Evolutionary conservation across 2,113 vertebrate genomes (phyloP).

Genomic region (Melospiza georgiana): DNA sequence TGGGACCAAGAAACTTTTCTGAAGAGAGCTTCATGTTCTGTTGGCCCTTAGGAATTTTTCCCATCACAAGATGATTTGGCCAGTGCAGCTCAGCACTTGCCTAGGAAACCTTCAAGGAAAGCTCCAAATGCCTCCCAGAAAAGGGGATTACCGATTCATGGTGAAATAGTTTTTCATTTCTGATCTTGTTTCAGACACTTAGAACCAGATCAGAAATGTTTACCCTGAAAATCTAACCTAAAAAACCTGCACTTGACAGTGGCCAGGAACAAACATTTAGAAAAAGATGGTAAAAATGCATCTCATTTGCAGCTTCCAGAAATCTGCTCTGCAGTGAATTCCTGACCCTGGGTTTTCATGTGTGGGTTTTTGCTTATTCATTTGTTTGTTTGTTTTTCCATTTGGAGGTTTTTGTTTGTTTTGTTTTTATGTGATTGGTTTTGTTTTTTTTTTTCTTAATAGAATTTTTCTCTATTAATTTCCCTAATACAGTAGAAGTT

Average conservation of each 20-base stretch:
- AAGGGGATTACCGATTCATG: background rate
- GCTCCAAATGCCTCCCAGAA: background rate
- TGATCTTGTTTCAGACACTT: background rate
- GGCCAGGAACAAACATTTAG: background rate
- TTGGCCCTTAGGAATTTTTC: background rate
- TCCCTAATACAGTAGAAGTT: background rate
- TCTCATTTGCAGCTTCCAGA: background rate
- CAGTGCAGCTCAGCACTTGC: fast-evolving
- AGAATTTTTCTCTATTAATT: background rate
- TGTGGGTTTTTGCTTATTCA: background rate
- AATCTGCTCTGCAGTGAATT: background rate
- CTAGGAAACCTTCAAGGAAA: background rate
- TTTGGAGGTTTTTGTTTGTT: background rate
- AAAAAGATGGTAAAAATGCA: background rate
- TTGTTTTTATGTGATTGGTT: too few relatives aligned
- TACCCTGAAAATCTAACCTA: background rate
- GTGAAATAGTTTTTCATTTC: background rate
- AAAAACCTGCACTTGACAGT: background rate
- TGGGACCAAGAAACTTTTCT: background rate
- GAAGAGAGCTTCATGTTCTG: background rate
- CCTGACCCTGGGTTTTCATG: background rate
- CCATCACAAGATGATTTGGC: background rate
- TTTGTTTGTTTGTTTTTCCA: background rate
- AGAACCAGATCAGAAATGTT: background rate
- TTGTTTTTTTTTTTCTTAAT: background rate